phyloP scores from a whole-genome alignment of 2,888 invertebrate species.

The Hyppa rectilinea region DNA sequence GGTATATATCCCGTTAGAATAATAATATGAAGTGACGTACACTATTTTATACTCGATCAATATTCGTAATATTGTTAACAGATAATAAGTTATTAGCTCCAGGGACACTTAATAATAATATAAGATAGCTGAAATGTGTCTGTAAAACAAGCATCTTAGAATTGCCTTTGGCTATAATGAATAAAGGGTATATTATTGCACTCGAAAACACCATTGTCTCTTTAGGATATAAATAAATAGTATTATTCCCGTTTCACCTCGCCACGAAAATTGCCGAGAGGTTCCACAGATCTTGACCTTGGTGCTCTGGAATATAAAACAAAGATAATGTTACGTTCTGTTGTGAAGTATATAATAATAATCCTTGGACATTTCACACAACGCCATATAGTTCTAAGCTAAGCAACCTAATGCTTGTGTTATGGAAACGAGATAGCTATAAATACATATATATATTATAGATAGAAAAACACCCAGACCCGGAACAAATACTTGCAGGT shows the following conservation, averaged over 20 bases:
- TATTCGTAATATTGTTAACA: constrained; percentile 55
- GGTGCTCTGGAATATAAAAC: constrained; percentile 86
- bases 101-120: constrained; percentile 55
- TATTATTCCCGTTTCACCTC: constrained; percentile 84
- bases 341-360: too few relatives aligned
- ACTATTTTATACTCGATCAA: constrained; percentile 44
- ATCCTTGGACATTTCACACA: too few relatives aligned
- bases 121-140: constrained; percentile 63
- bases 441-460: too few relatives aligned
- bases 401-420: too few relatives aligned
- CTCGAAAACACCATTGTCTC: constrained; percentile 79
- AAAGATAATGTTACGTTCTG: too few relatives aligned
- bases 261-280: constrained; percentile 87
- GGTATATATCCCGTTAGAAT: constrained; percentile 62
- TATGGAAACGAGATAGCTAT: too few relatives aligned
- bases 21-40: constrained; percentile 33
- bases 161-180: constrained; percentile 85
- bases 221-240: constrained; percentile 73
- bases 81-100: constrained; percentile 54
- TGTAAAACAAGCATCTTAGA: constrained; percentile 69
- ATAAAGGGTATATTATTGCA: constrained; percentile 83
- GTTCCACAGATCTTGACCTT: constrained; percentile 90
- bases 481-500: too few relatives aligned
- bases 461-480: too few relatives aligned
- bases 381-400: too few relatives aligned